Evolutionary conservation across 2,113 vertebrate genomes (phyloP), one percentile per base, ranked within the genome.

Genomic region (Ibidorhyncha struthersii): DNA sequence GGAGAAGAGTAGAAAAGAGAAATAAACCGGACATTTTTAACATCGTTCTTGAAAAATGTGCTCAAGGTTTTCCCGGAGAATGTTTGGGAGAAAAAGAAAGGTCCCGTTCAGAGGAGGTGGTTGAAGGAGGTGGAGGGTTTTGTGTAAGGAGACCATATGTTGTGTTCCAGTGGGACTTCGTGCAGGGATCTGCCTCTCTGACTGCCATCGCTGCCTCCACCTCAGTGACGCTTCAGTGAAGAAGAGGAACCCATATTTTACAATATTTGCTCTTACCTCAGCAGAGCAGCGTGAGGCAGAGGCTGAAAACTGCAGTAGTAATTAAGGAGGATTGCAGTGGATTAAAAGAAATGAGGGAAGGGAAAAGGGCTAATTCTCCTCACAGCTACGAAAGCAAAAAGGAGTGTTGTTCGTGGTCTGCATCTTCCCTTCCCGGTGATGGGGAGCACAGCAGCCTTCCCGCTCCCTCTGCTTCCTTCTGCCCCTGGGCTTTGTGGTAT

Each of bases 341-440:
- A 53, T 36, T 65, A 20, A 74, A 30, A 65, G 36, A 27, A 62
- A 12, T 2, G 10, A 78, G 52, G 47, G 47, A 58, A 95, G 30
- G 55, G 32, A 71, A 34, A 84, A 71, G n/a, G 32, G 19, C 20
- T n/a, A 13, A 34, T 50, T 79, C 25, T 79, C n/a, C 29, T 36
- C 74, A 29, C 58, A 86, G 20, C 14, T 47, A 4, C 8, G 5
- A 12, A 40, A 78, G 27, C 6, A 26, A 41, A n/a, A 61, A 56
- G 45, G 49, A 90, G 58, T 12, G 9, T 40, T 0, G 2, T 8
- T 62, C 3, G 0, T 4, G 6, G 12, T 14, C 47, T 15, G 53
- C n/a, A 14, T 12, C 70, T 11, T 36, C 21, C 3, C 30, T 40
- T 52, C 59, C 62, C 19, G 50, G 43, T 2, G 8, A 58, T 45